A percentile compares a stretch with the other conserved stretches of the same genome.
These are phyloP conservation scores for Notiomystis cincta DNA, from an alignment of 2,113 vertebrate species.

Conservation along the genomic window DNA sequence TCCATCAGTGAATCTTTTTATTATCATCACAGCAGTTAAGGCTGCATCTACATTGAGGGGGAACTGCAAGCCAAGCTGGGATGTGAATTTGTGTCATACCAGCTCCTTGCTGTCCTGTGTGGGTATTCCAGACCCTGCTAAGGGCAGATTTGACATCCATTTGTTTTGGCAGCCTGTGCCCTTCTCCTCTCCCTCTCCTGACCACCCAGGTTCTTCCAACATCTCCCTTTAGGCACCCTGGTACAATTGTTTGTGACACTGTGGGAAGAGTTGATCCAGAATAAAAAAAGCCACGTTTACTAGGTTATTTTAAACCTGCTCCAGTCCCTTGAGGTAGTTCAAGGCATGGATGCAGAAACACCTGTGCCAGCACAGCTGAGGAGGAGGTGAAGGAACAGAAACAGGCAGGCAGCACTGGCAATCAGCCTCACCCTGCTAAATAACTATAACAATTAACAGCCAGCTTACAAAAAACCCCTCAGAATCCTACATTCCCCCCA, in stretches of 20 bases:
- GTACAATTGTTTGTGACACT: background rate
- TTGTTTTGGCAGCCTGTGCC: background rate
- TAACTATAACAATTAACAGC: background rate
- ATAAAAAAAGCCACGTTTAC: background rate
- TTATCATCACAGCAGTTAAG: background rate
- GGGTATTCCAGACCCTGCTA: accelerated
- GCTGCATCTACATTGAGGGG: background rate
- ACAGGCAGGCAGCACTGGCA: background rate
- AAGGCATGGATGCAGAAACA: background rate
- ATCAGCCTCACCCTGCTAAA: background rate
- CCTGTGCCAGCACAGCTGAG: background rate
- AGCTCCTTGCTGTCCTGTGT: background rate
- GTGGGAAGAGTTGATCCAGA: background rate
- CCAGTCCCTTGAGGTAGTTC: background rate
- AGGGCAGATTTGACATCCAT: background rate
- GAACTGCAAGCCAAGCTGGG: background rate
- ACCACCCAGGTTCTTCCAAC: background rate
- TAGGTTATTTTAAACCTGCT: background rate
- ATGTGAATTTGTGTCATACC: background rate
- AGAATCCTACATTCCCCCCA: background rate
- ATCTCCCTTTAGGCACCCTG: background rate
- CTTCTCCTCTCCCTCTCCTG: background rate
- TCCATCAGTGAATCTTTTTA: background rate
- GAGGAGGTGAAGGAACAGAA: background rate
- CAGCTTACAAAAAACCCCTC: background rate